Evolutionary conservation across 2,113 vertebrate genomes (phyloP).

Genomic region (Hiodon tergisus): DNA sequence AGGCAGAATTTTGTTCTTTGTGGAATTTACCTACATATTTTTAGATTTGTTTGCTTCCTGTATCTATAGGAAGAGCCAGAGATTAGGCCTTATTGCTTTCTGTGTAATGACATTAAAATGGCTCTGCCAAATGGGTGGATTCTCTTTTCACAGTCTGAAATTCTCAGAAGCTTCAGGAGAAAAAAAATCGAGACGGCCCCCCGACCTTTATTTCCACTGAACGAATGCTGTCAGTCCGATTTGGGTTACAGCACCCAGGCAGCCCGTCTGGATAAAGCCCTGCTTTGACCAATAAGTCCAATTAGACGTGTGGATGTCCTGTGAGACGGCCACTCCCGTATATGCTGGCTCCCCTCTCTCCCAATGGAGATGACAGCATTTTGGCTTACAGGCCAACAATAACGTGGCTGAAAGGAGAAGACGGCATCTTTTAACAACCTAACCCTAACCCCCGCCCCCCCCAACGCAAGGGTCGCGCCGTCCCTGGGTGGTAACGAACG

Average conservation of each 20-base stretch:
- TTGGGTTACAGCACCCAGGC: constrained; percentile 22
- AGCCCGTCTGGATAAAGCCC: constrained; percentile 11
- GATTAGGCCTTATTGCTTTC: too few relatives aligned
- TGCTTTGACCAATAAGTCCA: constrained; percentile 15
- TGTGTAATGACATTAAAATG: too few relatives aligned
- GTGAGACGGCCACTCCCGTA: background rate
- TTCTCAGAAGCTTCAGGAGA: background rate
- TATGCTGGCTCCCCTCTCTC: background rate
- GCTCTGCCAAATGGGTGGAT: background rate
- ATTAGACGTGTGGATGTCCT: constrained; percentile 22
- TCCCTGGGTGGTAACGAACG: background rate
- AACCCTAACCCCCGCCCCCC: too few relatives aligned
- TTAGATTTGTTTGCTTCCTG: too few relatives aligned
- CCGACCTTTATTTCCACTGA: background rate
- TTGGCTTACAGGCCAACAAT: background rate
- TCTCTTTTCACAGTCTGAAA: background rate
- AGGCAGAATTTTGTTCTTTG: too few relatives aligned
- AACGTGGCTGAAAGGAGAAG: constrained; percentile 1
- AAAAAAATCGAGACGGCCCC: background rate
- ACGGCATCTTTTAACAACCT: background rate
- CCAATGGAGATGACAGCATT: background rate
- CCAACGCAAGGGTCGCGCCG: background rate
- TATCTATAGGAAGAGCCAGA: too few relatives aligned
- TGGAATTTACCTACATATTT: too few relatives aligned
- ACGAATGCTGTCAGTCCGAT: constrained; percentile 23